Percentiles rank a stretch among this genome's conserved stretches.
Conservation (phyloP, 2,113 vertebrate genomes). For the Perca flavescens region DNA sequence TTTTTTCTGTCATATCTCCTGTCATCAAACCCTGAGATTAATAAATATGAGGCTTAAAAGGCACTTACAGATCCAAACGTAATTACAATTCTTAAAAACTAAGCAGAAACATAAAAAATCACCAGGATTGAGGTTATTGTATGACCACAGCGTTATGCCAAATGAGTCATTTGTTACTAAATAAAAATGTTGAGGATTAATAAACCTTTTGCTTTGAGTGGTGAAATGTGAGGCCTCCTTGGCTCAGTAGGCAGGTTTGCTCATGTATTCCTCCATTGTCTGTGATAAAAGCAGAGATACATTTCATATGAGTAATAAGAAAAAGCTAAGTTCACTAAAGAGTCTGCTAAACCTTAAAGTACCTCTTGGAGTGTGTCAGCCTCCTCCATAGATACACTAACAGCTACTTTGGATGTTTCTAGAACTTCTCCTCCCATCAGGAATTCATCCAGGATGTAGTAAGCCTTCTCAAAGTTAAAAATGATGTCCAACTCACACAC, state of each 20-base stretch:
- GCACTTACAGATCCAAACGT: slow-evolving; percentile 17
- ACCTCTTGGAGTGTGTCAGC: slow-evolving; percentile 95
- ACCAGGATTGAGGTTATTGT: background rate
- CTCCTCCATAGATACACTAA: slow-evolving; percentile 89
- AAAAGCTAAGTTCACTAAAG: background rate
- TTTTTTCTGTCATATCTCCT: background rate
- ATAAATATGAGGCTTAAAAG: slow-evolving; percentile 35
- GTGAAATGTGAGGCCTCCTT: slow-evolving; percentile 7
- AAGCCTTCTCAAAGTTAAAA: slow-evolving; percentile 98
- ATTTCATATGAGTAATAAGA: background rate
- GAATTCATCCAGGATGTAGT: slow-evolving; percentile 96
- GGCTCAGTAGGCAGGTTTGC: slow-evolving; percentile 89
- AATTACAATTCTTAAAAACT: slow-evolving; percentile 6
- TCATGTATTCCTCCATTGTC: slow-evolving; percentile 97
- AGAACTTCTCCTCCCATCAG: slow-evolving; percentile 93
- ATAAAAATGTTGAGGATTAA: background rate
- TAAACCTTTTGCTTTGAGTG: slow-evolving; percentile 8
- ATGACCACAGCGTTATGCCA: background rate
- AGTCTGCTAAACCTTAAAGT: slow-evolving; percentile 43
- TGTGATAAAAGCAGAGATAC: slow-evolving; percentile 72
- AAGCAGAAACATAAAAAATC: background rate
- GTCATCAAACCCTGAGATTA: slow-evolving; percentile 30
- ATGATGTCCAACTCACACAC: slow-evolving; percentile 97
- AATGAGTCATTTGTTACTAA: background rate
- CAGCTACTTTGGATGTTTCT: slow-evolving; percentile 91